Base-by-base conservation (phyloP, 1,140 invertebrate genomes). In the Sweltsa coloradensis region DNA sequence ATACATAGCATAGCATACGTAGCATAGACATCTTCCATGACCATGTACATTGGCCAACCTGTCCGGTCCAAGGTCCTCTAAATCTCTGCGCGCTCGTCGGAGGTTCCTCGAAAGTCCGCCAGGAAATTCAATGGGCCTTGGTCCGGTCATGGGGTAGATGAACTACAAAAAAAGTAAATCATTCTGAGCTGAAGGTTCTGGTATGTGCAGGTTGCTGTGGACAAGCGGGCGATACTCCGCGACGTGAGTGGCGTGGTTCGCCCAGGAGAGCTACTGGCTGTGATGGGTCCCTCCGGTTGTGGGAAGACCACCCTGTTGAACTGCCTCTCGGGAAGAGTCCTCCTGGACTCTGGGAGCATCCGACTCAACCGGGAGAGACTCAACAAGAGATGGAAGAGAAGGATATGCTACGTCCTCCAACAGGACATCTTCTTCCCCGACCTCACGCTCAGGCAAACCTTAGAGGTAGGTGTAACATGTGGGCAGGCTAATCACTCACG, bases 271-370 rank as follows among this genome's bases (percentile, higher is more conserved):
- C 66, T 90, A 16, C 63, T 89, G 50, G 86, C 85, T 49, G 76
- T 89, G 18, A 87, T 90, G 82, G 86, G 86, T 50, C 83, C 85
- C 9, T 84, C 81, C 56, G 85, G 85, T 78, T 77, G 75, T 51
- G 87, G 87, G 27, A 91, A 90, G 67, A 89, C 86, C 1, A 88
- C 85, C 22, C 66, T 91, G 18, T 60, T 91, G 19, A 87, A 88
- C 59, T 76, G 73, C 53, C 71, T 85, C 47, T 83, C 77, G 46
- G 86, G 82, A 2, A 70, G 84, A 34, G 63, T 81, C 18, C 74
- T 75, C 37, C 57, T 82, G 13, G 73, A 79, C 53, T 70, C 73
- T 39, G 86, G 87, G 31, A 70, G 72, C 51, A 82, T 90, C 53
- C 76, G 76, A 55, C 64, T 89, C 14, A 87, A 87, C 61, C 75